Base-by-base conservation (phyloP, 64 coral and sea anemone species). In the Dendrophyllia cribrosa region DNA sequence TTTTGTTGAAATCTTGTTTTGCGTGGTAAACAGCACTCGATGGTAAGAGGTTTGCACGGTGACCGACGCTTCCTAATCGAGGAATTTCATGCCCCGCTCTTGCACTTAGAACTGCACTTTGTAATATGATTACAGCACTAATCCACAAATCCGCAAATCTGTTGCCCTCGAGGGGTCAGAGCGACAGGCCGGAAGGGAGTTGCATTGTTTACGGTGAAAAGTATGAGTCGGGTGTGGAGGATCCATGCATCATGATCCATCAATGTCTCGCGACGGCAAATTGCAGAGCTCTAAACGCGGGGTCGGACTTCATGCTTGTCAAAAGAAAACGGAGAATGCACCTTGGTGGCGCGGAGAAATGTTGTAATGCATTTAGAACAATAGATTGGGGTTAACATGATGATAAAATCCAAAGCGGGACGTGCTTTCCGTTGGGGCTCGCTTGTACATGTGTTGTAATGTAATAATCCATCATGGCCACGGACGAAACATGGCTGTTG, bases 121-220 rank as follows among this genome's bases (percentile, higher is more conserved):
- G 80, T 84, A 84, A 84, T 84, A 84, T 84, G 80, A 84, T 84
- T 84, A 84, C 80, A 13, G 15, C 19, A 50, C 45, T 84, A 84
- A 84, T 84, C 80, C 80, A 10, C 80, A 67, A 84, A 84, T 84
- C 80, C 80, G 44, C 45, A 84, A 84, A 84, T 84, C 80, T 84
- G 80, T 84, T 84, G 80, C 80, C 80, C 80, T 84, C 80, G 20
- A 67, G 80, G 62, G 80, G 80, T 84, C 80, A 84, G 7, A 48
- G 60, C 43, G 80, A 64, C 80, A 67, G n/a, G 63, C 80, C 80
- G 80, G 80, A 84, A 84, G 60, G 80, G 80, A 51, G 80, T n/a
- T n/a, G 44, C 80, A 84, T 84, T 84, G 80, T 84, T 84, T 84
- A 84, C 61, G 43, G 17, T 66, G 26, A 20, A 84, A 84, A 84